A percentile compares a stretch with the other conserved stretches of the same genome.
phyloP scores from a whole-genome alignment of 1,140 invertebrate species.

The Bombus soroeensis region DNA sequence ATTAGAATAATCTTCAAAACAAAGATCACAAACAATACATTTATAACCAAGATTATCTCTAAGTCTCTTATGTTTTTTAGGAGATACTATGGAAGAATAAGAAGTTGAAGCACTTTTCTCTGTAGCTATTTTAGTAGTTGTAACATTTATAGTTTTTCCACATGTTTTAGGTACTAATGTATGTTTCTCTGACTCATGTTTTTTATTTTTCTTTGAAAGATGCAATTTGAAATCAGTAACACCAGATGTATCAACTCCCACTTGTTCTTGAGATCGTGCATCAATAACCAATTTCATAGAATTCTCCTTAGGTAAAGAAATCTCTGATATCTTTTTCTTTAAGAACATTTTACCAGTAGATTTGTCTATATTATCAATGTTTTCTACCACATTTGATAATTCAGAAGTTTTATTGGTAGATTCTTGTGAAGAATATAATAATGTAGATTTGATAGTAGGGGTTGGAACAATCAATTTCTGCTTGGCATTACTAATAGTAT shows the following conservation, averaged over 20 bases:
- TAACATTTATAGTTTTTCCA: neutral
- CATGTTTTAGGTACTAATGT: neutral
- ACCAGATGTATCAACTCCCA: neutral
- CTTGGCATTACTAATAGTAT: neutral
- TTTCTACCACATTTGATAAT: neutral
- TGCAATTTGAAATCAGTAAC: neutral
- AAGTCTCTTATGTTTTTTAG: neutral
- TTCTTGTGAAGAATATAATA: neutral
- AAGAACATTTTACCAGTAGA: neutral
- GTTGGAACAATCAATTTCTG: neutral
- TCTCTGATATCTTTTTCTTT: no score
- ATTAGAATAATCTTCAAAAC: neutral
- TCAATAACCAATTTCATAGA: neutral
- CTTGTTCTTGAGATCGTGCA: neutral
- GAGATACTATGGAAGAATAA: neutral
- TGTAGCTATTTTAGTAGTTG: neutral
- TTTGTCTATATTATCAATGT: neutral
- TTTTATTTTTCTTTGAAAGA: neutral
- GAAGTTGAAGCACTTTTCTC: neutral
- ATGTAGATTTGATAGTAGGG: neutral
- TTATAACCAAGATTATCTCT: neutral
- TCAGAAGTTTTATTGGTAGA: neutral
- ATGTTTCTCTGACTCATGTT: neutral
- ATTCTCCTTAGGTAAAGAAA: neutral
- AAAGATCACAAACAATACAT: constrained; percentile 36